Conservation (phyloP, 2,888 invertebrate genomes). For the Brachyptera risi region DNA sequence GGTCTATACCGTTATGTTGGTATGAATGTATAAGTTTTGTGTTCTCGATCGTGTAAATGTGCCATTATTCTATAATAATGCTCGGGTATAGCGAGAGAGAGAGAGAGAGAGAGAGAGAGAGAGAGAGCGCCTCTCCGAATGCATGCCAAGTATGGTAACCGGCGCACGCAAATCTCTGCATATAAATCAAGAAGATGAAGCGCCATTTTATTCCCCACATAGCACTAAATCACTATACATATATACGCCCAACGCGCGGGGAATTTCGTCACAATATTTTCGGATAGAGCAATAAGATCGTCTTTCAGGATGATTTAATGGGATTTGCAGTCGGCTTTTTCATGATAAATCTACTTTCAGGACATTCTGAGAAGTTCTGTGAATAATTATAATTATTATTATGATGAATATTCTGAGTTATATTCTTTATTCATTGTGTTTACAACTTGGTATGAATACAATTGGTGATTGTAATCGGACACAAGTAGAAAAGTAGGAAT, state of each 20-base stretch:
- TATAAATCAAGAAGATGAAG: conserved; percentile 13
- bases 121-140: conserved; percentile 5
- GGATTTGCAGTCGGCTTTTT: background rate
- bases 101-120: background rate
- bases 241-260: background rate
- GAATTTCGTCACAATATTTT: conserved; percentile 21
- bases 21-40: too few species aligned
- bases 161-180: conserved; percentile 4
- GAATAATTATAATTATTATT: too few species aligned
- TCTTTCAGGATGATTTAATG: conserved; percentile 17
- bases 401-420: too few species aligned
- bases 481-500: too few species aligned
- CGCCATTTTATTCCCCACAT: conserved; percentile 7
- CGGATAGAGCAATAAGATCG: conserved; percentile 17
- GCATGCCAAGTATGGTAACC: background rate
- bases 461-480: too few species aligned
- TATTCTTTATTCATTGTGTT: too few species aligned
- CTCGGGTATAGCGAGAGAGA: too few species aligned
- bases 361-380: too few species aligned
- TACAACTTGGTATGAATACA: too few species aligned
- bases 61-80: conserved; percentile 18
- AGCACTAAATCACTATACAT: conserved; percentile 8
- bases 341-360: background rate
- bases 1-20: too few species aligned
- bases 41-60: background rate